These are phyloP conservation scores for Euphonia xanthogaster DNA, from an alignment of 2,797 vertebrate genomes.

Conservation along the genomic window DNA sequence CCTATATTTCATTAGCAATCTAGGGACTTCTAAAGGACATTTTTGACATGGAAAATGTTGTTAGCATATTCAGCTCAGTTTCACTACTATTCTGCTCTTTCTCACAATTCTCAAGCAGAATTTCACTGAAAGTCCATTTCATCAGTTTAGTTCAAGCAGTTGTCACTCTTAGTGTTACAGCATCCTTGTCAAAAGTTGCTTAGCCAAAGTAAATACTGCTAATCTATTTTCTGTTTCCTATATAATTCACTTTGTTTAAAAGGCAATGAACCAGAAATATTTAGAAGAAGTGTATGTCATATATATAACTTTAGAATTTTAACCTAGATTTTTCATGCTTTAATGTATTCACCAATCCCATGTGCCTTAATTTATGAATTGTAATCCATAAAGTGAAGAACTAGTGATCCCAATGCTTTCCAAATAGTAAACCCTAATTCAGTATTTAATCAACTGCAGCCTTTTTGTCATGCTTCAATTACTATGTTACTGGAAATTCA, in stretches of 20 bases:
- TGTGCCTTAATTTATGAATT: background rate
- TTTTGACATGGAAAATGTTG: background rate
- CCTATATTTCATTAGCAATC: background rate
- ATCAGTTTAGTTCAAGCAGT: background rate
- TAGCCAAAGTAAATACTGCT: background rate
- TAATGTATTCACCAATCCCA: background rate
- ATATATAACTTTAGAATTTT: background rate
- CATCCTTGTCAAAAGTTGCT: background rate
- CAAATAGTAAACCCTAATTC: background rate
- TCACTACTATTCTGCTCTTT: background rate
- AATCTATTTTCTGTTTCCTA: background rate
- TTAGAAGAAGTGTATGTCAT: background rate
- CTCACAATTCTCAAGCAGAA: background rate
- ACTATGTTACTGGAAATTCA: background rate
- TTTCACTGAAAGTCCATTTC: background rate
- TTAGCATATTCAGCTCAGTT: background rate
- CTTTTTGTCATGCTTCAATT: background rate
- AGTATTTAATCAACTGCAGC: background rate
- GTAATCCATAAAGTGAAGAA: background rate
- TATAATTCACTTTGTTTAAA: background rate
- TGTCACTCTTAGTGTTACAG: background rate
- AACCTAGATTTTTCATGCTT: background rate
- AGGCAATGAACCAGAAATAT: background rate
- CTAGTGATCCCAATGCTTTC: background rate
- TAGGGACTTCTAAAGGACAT: background rate